Evolutionary conservation across 1,140 invertebrate species (phyloP), one percentile per base, ranked within the genome.

Genomic region (Plutomurus gul): DNA sequence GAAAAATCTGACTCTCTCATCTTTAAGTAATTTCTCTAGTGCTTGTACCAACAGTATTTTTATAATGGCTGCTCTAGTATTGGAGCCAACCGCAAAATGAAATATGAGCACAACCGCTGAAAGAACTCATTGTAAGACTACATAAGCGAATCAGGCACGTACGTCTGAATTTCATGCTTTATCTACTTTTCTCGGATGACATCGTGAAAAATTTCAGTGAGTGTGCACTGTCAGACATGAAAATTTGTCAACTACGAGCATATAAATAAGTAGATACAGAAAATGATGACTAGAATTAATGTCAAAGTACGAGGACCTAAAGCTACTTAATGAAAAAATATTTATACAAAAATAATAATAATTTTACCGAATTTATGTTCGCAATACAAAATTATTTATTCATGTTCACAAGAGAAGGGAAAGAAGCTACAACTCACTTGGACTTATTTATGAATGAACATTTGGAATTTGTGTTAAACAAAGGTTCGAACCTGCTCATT

Each of bases 241-340:
- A 65, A 65, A 65, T 65, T 65, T 65, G 56, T 65, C 56, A 65
- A 33, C 25, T 65, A n/a, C n/a, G n/a, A n/a, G n/a, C n/a, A n/a
- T 65, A 65, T 65, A 25, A 65, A 1, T 18, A 33, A 65, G 22
- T 65, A 5, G 27, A 25, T 36, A 36, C 30, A 33, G 27, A 33
- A 11, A 18, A 30, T 30, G 13, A 30, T 10, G 4, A 4, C 56
- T 36, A 60, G 4, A 13, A 60, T 33, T 33, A 65, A 33, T n/a
- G 51, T 33, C 56, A 65, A n/a, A n/a, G n/a, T n/a, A n/a, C n/a
- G n/a, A n/a, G n/a, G n/a, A n/a, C n/a, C n/a, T n/a, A n/a, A n/a
- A n/a, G n/a, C n/a, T n/a, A n/a, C n/a, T n/a, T n/a, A n/a, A n/a
- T n/a, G n/a, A n/a, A n/a, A n/a, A n/a, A n/a, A n/a, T n/a, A n/a